phyloP scores from a whole-genome alignment of 1,140 invertebrate genomes.

The Batillaria attramentaria region DNA sequence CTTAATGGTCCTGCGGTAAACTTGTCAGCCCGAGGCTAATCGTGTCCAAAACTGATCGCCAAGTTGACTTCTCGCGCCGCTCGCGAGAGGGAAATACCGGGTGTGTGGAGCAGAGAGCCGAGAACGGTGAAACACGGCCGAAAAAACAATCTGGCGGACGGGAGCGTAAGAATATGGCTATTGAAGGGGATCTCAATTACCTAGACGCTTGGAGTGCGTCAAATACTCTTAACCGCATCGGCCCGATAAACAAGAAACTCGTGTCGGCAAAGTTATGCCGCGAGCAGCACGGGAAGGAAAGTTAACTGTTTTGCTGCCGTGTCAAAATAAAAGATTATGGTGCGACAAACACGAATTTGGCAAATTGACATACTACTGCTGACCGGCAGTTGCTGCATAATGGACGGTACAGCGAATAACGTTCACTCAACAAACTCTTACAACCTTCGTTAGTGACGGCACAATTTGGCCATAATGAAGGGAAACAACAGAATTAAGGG shows the following conservation, averaged over 20 bases:
- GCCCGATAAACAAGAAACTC: neutral
- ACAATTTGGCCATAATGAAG: too few relatives aligned
- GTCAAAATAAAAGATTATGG: conserved; percentile 8
- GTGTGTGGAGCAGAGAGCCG: neutral
- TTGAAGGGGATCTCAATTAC: neutral
- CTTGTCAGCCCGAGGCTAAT: conserved; percentile 30
- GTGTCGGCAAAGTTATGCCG: neutral
- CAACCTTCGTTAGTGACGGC: too few relatives aligned
- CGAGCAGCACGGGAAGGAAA: neutral
- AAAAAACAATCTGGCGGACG: neutral
- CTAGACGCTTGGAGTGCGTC: neutral
- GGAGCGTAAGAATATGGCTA: neutral
- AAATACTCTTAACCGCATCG: neutral
- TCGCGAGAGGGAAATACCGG: conserved; percentile 1
- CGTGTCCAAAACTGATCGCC: conserved; percentile 29
- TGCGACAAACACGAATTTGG: neutral
- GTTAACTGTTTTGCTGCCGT: neutral
- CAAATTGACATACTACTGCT: conserved; percentile 1
- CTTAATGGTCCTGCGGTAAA: conserved; percentile 26
- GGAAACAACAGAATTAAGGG: too few relatives aligned
- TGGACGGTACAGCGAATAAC: too few relatives aligned
- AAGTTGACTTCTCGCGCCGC: conserved; percentile 29
- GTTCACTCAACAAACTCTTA: too few relatives aligned
- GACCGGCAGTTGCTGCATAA: neutral
- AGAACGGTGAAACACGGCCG: conserved; percentile 2